A percentile compares a stretch with the other conserved stretches of the same genome.
Evolutionary conservation across 2,888 invertebrate genomes (phyloP).

Genomic region (Parnassius apollo): DNA sequence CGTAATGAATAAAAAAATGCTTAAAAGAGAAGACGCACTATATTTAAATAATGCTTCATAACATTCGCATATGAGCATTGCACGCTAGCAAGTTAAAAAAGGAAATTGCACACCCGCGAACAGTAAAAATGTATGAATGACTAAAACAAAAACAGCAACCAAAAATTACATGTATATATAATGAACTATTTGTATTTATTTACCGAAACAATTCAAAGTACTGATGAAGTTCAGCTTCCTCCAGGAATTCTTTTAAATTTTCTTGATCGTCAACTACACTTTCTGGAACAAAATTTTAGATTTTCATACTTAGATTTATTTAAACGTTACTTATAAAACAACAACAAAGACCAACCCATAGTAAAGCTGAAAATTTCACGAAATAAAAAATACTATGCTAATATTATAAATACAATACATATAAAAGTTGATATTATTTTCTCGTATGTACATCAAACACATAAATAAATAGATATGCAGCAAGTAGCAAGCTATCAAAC

Average conservation of each 20-base stretch:
- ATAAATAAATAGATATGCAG: too few relatives aligned
- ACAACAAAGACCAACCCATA: conserved; percentile 44
- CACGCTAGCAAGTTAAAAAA: background rate
- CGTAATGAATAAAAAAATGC: too few relatives aligned
- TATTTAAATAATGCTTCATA: background rate
- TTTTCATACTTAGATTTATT: background rate
- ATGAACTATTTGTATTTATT: conserved; percentile 41
- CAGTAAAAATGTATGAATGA: background rate
- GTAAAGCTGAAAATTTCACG: conserved; percentile 18
- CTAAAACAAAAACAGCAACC: too few relatives aligned
- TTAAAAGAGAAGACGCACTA: too few relatives aligned
- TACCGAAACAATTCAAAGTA: conserved; percentile 91
- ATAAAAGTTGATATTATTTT: background rate
- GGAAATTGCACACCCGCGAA: background rate
- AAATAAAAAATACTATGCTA: conserved; percentile 1
- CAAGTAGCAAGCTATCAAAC: too few relatives aligned
- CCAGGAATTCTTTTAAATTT: conserved; percentile 87
- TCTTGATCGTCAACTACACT: conserved; percentile 54
- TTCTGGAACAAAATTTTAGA: conserved; percentile 48
- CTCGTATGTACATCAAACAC: too few relatives aligned
- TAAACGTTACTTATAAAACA: background rate
- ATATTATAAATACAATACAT: conserved; percentile 3
- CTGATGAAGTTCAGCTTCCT: conserved; percentile 96
- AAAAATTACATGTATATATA: background rate
- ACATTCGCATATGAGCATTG: background rate